Base-by-base conservation (phyloP, 2,888 invertebrate genomes). In the Gerosis bhagava region DNA sequence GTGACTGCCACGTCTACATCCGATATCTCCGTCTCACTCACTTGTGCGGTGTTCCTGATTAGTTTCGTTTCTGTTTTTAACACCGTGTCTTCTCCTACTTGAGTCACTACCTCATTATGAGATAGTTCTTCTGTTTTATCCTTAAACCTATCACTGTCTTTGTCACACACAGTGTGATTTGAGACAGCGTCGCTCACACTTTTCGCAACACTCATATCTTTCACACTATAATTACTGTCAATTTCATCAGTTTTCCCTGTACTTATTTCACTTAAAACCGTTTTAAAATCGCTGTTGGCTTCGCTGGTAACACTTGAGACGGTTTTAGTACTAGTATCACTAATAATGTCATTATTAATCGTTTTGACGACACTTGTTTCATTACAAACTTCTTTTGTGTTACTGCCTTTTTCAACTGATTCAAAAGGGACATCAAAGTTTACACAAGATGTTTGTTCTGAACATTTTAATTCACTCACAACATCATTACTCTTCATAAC, bases 21-120 rank as follows among this genome's bases (percentile, higher is more conserved):
- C 4, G 69, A 55, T 55, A 56, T 71, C 25, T 73, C 71, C 22
- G 44, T 63, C 17, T 69, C 67, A 44, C 59, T 73, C 49, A 66
- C 57, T 56, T 63, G 66, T 52, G 67, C 65, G 49, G 63, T 72
- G 63, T 61, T 68, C 59, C 66, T 74, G 62, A 70, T 63, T 67
- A 76, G 43, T 57, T 69, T 71, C 46, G 73, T 75, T 50, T 75
- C 77, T 31, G 69, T 73, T 55, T 73, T 70, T 31, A 70, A 46
- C 31, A 68, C 53, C 51, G 57, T 63, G 50, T 65, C 67, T 39
- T 60, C 59, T 11, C 57, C 57, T 40, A 58, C 37, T 16, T 47
- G 51, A 49, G 59, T 65, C 17, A 76, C 52, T 21, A 62, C 62
- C 62, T 74, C 73, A 58, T 59, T 68, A 57, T 73, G 73, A 54